Conservation (phyloP, 2,797 vertebrate genomes). For the Nasua narica region DNA sequence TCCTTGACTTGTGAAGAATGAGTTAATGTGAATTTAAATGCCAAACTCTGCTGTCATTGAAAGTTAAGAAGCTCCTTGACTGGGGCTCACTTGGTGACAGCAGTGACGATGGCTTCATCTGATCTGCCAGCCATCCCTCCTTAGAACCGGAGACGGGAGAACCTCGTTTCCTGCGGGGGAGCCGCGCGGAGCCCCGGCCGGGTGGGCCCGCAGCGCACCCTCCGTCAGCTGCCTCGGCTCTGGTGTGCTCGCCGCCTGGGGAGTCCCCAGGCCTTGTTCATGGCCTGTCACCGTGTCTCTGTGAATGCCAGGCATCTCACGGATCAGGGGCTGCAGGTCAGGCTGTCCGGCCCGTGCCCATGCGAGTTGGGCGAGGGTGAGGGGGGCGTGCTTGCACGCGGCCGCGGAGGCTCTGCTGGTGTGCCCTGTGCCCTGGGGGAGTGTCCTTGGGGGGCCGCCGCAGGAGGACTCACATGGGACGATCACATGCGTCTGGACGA, state of each 20-base stretch:
- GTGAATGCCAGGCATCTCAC: too few relatives aligned
- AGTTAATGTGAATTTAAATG: neutral
- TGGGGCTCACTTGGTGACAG: neutral
- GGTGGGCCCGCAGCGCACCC: fast-evolving
- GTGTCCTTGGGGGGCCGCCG: neutral
- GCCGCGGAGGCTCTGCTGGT: neutral
- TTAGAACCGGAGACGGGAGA: neutral
- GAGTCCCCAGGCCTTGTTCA: neutral
- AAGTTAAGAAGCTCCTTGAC: neutral
- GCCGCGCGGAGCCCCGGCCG: fast-evolving
- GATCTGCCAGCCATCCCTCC: neutral
- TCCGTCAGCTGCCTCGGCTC: neutral
- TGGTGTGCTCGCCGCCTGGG: neutral
- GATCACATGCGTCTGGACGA: fast-evolving
- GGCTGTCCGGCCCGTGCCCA: neutral
- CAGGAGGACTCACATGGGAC: fast-evolving
- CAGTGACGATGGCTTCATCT: fast-evolving
- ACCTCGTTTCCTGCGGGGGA: neutral
- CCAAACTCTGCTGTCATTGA: neutral
- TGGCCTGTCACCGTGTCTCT: neutral
- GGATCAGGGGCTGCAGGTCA: neutral
- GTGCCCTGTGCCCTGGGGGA: too few relatives aligned
- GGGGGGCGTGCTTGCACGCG: fast-evolving
- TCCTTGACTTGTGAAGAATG: neutral
- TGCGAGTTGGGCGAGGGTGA: fast-evolving